phyloP scores from a whole-genome alignment of 1,140 invertebrate genomes.

The Coenobita brevimanus region DNA sequence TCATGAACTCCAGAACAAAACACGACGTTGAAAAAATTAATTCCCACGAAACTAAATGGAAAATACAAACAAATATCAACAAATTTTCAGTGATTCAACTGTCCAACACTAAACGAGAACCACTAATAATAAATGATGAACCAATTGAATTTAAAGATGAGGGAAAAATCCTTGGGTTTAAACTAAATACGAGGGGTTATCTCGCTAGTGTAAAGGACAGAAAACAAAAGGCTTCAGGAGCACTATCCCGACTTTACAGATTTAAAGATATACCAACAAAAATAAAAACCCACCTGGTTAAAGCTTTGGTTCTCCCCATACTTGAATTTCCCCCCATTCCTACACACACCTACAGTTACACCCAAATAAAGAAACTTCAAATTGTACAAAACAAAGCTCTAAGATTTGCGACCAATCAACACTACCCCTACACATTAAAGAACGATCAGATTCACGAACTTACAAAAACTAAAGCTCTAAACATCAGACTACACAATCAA shows the following conservation, averaged over 20 bases:
- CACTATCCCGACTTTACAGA: neutral
- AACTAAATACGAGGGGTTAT: neutral
- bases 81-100: neutral
- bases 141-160: neutral
- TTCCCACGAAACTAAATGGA: neutral
- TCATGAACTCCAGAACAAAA: neutral
- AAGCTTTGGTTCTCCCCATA: neutral
- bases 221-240: neutral
- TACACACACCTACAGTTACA: neutral
- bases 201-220: neutral
- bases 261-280: neutral
- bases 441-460: neutral
- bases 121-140: neutral
- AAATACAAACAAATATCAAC: constrained; percentile 19
- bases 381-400: neutral
- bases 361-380: neutral
- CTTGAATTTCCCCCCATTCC: neutral
- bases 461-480: neutral
- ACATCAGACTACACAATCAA: neutral
- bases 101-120: neutral
- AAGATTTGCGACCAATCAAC: neutral
- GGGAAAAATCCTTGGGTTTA: neutral
- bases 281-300: neutral
- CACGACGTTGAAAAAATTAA: neutral
- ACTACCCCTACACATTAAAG: neutral